Evolutionary conservation across 2,888 invertebrate species (phyloP).

Genomic region (Papilio elwesi): DNA sequence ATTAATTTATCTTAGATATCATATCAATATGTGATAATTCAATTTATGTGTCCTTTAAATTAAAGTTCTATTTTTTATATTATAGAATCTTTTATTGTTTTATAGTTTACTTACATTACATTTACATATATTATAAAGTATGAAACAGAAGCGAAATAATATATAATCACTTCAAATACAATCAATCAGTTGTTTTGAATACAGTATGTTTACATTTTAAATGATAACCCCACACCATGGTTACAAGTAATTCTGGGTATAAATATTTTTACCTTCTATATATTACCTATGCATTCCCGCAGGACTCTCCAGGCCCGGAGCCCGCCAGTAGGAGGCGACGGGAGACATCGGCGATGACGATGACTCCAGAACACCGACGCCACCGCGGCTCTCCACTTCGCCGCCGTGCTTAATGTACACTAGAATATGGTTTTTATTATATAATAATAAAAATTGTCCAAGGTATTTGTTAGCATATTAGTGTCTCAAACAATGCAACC

Average conservation of each 20-base stretch:
- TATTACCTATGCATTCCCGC: conserved; percentile 66
- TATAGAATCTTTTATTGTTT: too few relatives aligned
- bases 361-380: conserved; percentile 66
- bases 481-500: too few relatives aligned
- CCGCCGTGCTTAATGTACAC: conserved; percentile 86
- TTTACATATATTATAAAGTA: too few relatives aligned
- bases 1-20: too few relatives aligned
- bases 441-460: background rate
- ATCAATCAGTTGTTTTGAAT: too few relatives aligned
- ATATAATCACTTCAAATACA: too few relatives aligned
- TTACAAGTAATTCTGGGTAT: background rate
- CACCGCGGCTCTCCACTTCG: conserved; percentile 86
- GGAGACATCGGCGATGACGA: conserved; percentile 71
- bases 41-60: too few relatives aligned
- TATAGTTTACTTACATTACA: too few relatives aligned
- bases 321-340: conserved; percentile 71
- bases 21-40: too few relatives aligned
- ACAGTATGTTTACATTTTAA: background rate
- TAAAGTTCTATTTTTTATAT: too few relatives aligned
- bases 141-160: too few relatives aligned
- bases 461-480: too few relatives aligned
- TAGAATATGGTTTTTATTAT: conserved; percentile 46
- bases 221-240: background rate
- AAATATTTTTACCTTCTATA: conserved; percentile 17
- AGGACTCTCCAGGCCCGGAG: conserved; percentile 67